Evolutionary conservation across 2,888 invertebrate genomes (phyloP).

Genomic region (Coleophora deauratella): DNA sequence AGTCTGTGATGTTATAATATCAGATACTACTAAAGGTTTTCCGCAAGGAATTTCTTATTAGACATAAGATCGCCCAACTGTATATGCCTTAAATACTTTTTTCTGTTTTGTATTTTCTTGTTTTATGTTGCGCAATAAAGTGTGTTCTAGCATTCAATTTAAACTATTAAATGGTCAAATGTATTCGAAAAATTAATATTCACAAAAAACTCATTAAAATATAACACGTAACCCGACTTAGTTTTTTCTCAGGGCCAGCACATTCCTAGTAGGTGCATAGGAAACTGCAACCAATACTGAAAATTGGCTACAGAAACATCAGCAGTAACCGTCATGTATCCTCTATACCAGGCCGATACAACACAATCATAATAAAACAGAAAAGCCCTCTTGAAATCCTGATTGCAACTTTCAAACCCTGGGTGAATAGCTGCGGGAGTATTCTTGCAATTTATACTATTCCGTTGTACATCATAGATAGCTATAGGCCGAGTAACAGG

Average conservation of each 20-base stretch:
- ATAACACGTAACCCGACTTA: no score
- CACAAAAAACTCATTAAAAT: no score
- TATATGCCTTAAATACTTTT: no score
- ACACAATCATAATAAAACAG: slow-evolving; percentile 48
- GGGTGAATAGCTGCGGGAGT: slow-evolving; percentile 45
- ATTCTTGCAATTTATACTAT: slow-evolving; percentile 45
- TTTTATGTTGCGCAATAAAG: no score
- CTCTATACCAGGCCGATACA: slow-evolving; percentile 45
- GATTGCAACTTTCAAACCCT: slow-evolving; percentile 41
- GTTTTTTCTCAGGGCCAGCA: slow-evolving; percentile 54
- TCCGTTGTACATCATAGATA: slow-evolving; percentile 39
- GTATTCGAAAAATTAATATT: no score
- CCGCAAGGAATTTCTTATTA: no score
- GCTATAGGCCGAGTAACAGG: slow-evolving; percentile 27
- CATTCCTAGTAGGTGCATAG: slow-evolving; percentile 48
- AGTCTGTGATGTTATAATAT: no score
- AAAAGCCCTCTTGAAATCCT: slow-evolving; percentile 35
- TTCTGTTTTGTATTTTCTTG: no score
- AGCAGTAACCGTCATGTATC: slow-evolving; percentile 30
- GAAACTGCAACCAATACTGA: slow-evolving; percentile 41
- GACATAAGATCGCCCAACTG: no score
- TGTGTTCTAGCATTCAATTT: no score
- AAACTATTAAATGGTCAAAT: no score
- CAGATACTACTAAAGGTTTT: no score
- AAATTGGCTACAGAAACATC: slow-evolving; percentile 50